A percentile compares a stretch with the other conserved stretches of the same genome.
Conservation (phyloP, 2,113 vertebrate species). For the Malaclemys terrapin region DNA sequence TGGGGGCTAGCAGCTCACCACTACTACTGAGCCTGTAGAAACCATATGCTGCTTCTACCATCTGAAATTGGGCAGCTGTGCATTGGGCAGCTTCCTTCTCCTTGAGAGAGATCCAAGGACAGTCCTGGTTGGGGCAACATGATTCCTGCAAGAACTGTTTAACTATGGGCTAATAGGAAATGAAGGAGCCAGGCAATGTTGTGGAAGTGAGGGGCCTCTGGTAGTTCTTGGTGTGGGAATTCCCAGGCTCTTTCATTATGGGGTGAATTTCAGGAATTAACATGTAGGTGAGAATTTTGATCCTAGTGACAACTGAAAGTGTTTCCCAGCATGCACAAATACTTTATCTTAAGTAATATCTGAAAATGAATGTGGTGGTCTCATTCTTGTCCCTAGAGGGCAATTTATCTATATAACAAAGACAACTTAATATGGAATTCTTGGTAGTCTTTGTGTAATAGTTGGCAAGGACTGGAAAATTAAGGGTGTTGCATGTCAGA, state of each 20-base stretch:
- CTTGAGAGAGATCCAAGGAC: background rate
- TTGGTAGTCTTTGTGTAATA: slow-evolving; percentile 10
- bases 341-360: background rate
- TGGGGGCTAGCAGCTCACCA: too few relatives aligned
- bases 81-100: background rate
- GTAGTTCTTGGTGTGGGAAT: background rate
- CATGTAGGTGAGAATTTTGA: background rate
- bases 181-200: background rate
- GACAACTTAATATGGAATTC: background rate
- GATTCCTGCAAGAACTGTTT: background rate
- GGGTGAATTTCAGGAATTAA: background rate
- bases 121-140: background rate
- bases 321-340: background rate
- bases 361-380: background rate
- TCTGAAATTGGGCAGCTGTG: background rate
- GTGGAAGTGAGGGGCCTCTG: background rate
- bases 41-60: background rate
- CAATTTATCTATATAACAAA: slow-evolving; percentile 6
- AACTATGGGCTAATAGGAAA: background rate
- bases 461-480: slow-evolving; percentile 19
- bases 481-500: slow-evolving; percentile 45
- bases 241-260: background rate
- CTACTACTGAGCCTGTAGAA: background rate
- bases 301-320: background rate
- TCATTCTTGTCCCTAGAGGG: slow-evolving; percentile 30